A percentile compares a stretch with the other conserved stretches of the same genome.
Conservation (phyloP, 2,888 invertebrate genomes). For the Macrophya alboannulata region DNA sequence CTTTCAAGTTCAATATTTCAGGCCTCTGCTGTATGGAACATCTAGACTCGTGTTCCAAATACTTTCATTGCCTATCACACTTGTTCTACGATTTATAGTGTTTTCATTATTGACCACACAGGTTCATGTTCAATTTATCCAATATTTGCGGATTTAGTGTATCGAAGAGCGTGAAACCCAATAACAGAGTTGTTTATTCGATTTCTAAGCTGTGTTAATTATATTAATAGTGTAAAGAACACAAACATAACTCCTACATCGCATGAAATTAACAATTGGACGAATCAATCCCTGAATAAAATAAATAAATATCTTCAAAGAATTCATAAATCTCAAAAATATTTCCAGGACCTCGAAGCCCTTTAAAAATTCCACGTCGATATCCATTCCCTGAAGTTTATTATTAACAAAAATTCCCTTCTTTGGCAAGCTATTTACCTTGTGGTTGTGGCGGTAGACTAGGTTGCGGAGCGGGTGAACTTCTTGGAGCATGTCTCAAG, state of each 20-base stretch:
- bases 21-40: neutral
- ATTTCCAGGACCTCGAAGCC: neutral
- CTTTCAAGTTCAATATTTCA: neutral
- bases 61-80: too few relatives aligned
- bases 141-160: neutral
- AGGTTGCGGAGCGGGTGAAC: constrained; percentile 74
- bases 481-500: constrained; percentile 75
- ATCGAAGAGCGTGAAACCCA: neutral
- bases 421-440: constrained; percentile 64
- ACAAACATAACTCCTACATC: neutral
- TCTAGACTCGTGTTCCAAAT: too few relatives aligned
- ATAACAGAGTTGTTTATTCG: neutral
- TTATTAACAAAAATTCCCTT: neutral
- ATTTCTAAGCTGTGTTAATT: neutral
- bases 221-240: neutral
- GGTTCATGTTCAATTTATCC: too few relatives aligned
- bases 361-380: neutral
- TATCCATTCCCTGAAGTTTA: neutral
- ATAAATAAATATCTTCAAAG: neutral
- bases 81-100: too few relatives aligned
- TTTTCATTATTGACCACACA: neutral
- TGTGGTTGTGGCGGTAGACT: constrained; percentile 73
- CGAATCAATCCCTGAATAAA: neutral
- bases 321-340: neutral
- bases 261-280: neutral